Evolutionary conservation across 2,113 vertebrate genomes (phyloP), one percentile per base, ranked within the genome.

Genomic region (Ginglymostoma cirratum): DNA sequence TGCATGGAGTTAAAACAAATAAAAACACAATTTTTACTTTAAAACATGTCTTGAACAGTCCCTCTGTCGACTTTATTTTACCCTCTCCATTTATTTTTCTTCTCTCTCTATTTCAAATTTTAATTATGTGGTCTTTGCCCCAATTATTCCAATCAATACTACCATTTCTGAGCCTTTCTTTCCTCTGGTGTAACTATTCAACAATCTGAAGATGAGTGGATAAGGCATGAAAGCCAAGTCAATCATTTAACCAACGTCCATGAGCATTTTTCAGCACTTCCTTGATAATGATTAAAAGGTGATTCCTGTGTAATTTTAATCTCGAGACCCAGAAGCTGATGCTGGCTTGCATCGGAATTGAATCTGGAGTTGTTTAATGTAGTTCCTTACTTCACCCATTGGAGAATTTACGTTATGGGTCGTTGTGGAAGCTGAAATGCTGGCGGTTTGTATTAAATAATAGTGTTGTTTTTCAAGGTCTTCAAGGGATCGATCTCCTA

Each of bases 401-500:
- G 67, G 38, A 93, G 67, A 15, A 14, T 76, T 72, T 72, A 15
- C 69, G 67, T 23, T 72, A 42, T 48, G 69, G 69, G 94, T 69
- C 69, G 45, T 72, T 52, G 3, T 45, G 94, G 27, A 48, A 76
- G 67, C 94, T 95, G 45, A 70, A 52, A 52, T 95, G 27, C 67
- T 95, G 69, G 94, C 34, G 94, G 94, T 95, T 95, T 95, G 69
- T 95, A 72, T 95, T 95, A 95, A 95, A 95, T 95, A 72, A 93
- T 66, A 93, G 67, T 96, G 97, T 97, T 97, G 96, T 97, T 42
- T 97, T 96, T 93, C 30, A 96, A 99, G 99, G 98, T 99, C 98
- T 66, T 99, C 98, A 96, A 97, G 98, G 97, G 99, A 99, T 96
- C 98, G 97, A 96, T 97, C 98, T 0, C 98, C 98, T 48, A 98